A percentile compares a stretch with the other conserved stretches of the same genome.
These are phyloP conservation scores for Nyctereutes procyonoides DNA, from an alignment of 2,113 vertebrate species.

Conservation along the genomic window DNA sequence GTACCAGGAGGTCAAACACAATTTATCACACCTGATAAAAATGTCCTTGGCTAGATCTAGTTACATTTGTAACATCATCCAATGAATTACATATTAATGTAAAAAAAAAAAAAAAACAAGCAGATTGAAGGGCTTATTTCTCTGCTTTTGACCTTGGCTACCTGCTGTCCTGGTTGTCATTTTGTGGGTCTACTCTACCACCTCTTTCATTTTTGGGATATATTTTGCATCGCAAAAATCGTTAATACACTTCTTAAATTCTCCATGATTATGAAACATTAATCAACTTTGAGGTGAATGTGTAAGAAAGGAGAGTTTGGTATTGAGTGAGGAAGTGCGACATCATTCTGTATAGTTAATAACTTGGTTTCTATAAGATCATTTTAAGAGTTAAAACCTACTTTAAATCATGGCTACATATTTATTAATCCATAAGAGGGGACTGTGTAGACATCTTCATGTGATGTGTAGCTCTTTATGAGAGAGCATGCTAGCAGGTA, in stretches of 20 bases:
- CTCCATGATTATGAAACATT: background rate
- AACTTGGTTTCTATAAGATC: background rate
- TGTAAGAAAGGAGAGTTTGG: background rate
- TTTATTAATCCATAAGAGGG: background rate
- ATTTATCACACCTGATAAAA: slow-evolving; percentile 51
- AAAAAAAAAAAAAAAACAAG: background rate
- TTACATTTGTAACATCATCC: background rate
- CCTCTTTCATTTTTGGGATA: background rate
- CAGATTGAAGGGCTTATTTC: background rate
- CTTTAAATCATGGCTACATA: background rate
- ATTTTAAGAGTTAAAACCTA: background rate
- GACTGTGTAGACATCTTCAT: background rate
- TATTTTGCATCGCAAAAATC: background rate
- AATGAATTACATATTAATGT: background rate
- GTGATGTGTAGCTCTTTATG: background rate
- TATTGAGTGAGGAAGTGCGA: background rate
- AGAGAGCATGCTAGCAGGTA: background rate
- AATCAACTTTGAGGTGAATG: background rate
- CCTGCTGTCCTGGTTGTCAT: background rate
- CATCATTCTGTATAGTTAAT: background rate
- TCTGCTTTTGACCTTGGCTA: slow-evolving; percentile 13
- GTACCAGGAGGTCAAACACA: slow-evolving; percentile 48
- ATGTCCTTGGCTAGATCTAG: background rate
- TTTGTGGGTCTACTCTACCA: background rate
- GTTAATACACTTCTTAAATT: background rate